Percentiles rank a stretch among this genome's conserved stretches.
phyloP scores from a whole-genome alignment of 92 coral and sea anemone species.

The Palythoa heliodiscus region DNA sequence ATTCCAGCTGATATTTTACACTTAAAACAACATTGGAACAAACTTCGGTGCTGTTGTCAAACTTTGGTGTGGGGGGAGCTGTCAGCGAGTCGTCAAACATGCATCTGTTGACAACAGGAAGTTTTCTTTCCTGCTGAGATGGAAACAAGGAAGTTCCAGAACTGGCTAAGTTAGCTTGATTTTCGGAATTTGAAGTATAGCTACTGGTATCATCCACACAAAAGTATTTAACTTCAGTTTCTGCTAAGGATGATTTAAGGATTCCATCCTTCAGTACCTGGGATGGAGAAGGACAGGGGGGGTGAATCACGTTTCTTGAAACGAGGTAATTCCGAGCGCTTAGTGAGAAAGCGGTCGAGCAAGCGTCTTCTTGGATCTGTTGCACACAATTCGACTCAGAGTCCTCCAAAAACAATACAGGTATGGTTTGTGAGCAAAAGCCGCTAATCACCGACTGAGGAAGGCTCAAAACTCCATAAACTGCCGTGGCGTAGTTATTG shows the following conservation, averaged over 20 bases:
- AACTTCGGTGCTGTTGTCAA: constrained; percentile 60
- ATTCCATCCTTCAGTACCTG: constrained; percentile 76
- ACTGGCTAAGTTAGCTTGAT: neutral
- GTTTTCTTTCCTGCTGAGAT: neutral
- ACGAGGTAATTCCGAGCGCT: constrained; percentile 85
- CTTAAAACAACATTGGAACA: constrained; percentile 84
- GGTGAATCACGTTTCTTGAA: constrained; percentile 62
- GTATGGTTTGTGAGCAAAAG: constrained; percentile 75
- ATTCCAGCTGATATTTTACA: constrained; percentile 74
- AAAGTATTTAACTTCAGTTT: constrained; percentile 71
- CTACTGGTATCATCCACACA: constrained; percentile 66
- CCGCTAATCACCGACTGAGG: constrained; percentile 79
- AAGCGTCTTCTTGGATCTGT: constrained; percentile 72
- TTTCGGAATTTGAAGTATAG: constrained; percentile 27
- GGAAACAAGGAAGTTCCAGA: constrained; percentile 51
- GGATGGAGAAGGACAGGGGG: constrained; percentile 76
- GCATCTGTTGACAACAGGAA: constrained; percentile 57
- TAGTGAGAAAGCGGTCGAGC: constrained; percentile 70
- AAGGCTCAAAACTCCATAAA: constrained; percentile 69
- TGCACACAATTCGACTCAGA: constrained; percentile 69
- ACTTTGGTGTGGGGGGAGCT: constrained; percentile 81
- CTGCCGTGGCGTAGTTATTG: constrained; percentile 64
- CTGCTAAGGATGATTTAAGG: constrained; percentile 70
- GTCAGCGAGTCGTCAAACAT: constrained; percentile 82
- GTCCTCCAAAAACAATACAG: constrained; percentile 82